Base-by-base conservation (phyloP, 2,797 vertebrate genomes). In the Liparis tanakae region DNA sequence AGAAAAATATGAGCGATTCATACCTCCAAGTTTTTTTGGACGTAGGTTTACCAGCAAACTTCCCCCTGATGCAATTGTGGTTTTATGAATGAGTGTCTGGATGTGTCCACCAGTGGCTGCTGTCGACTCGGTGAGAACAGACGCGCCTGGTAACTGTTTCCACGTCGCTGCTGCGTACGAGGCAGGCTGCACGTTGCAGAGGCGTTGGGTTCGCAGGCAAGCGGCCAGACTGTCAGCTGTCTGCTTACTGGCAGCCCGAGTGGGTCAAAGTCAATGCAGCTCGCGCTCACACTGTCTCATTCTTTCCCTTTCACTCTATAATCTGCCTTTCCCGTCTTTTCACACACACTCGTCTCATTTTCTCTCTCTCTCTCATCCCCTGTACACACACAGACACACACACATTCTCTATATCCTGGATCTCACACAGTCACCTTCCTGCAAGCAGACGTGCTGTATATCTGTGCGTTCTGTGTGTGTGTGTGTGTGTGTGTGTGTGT, bases 141-240 rank as follows among this genome's bases (percentile, higher is more conserved):
- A 59, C 56, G 44, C 14, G 25, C 85, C 78, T 64, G 65, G 85
- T 75, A 73, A 86, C 86, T 65, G 80, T 89, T 91, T 90, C 89
- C 86, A 78, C 70, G 69, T 83, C 76, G 80, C 81, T 37, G 69
- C 77, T 84, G 91, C 65, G 89, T 92, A 94, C 90, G 92, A 93
- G 94, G 78, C 72, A 80, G 91, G 55, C 85, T 88, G 94, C 94
- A 94, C 93, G 94, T 94, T 94, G 89, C 77, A 22, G 88, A 83
- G 89, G 87, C 80, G 65, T 81, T 80, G 83, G 72, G 89, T 89
- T 89, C 76, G 85, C 77, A 53, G 93, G 91, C 86, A 78, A 59
- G 54, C 1, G 8, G 90, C 89, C 92, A 93, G 70, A 60, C 70
- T 82, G 91, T 93, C 90, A 93, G 91, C 89, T 92, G 92, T 87